phyloP scores from a whole-genome alignment of 2,113 vertebrate genomes.

The Sclerurus mexicanus region DNA sequence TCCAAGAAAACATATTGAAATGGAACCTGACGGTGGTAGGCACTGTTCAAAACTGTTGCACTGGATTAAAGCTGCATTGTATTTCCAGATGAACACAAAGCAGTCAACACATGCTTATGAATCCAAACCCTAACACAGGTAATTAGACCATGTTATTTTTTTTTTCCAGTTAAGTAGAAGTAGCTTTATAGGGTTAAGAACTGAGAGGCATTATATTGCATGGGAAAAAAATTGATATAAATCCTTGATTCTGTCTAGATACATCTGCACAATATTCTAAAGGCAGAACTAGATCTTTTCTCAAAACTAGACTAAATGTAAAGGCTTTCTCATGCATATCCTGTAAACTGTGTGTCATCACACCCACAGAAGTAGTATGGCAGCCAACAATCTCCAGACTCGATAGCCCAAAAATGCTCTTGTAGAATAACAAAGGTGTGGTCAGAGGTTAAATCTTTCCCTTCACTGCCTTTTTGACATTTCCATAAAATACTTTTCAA shows the following conservation, averaged over 20 bases:
- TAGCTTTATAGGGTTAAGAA: neutral
- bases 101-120: neutral
- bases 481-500: neutral
- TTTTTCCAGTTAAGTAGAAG: neutral
- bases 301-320: neutral
- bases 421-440: neutral
- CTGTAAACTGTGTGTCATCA: neutral
- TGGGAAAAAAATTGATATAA: neutral
- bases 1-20: neutral
- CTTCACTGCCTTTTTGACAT: neutral
- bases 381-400: neutral
- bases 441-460: neutral
- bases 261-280: neutral
- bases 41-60: neutral
- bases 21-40: neutral
- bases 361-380: neutral
- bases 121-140: neutral
- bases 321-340: neutral
- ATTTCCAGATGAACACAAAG: neutral
- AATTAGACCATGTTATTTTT: neutral
- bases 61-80: neutral
- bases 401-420: neutral
- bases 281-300: neutral
- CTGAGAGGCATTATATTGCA: neutral
- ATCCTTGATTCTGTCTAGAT: neutral